Evolutionary conservation across 2,888 invertebrate genomes (phyloP).

Genomic region (Ganaspis brasiliensis): DNA sequence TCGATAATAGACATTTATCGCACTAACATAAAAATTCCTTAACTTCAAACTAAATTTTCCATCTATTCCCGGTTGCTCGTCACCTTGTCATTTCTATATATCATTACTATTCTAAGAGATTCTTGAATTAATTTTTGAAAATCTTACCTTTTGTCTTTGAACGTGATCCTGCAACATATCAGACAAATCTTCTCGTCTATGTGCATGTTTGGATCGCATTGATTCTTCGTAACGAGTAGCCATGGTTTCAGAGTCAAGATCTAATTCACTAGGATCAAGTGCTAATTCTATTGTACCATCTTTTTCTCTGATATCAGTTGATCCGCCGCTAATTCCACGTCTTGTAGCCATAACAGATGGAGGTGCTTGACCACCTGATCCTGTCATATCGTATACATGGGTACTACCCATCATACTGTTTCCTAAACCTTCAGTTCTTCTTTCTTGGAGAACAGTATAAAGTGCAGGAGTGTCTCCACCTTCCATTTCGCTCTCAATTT

Average conservation of each 20-base stretch:
- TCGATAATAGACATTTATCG: too few relatives aligned
- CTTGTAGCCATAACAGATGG: conserved; percentile 81
- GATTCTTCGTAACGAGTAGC: conserved; percentile 98
- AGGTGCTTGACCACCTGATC: conserved; percentile 84
- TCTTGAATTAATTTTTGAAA: conserved; percentile 45
- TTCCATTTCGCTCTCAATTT: conserved; percentile 97
- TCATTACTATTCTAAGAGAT: not conserved
- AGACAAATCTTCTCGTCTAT: conserved; percentile 96
- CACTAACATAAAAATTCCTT: too few relatives aligned
- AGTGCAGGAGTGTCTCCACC: conserved; percentile 96
- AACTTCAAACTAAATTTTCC: too few relatives aligned
- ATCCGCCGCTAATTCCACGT: conserved; percentile 77
- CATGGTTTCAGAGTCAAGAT: conserved; percentile 97
- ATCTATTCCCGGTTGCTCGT: not conserved
- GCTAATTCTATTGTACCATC: conserved; percentile 95
- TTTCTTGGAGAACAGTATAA: conserved; percentile 97
- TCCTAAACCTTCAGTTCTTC: conserved; percentile 93
- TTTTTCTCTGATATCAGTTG: conserved; percentile 76
- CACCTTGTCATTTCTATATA: too few relatives aligned
- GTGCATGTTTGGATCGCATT: conserved; percentile 94
- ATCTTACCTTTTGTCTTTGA: conserved; percentile 93
- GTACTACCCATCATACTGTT: conserved; percentile 99
- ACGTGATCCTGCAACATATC: conserved; percentile 99
- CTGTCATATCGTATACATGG: conserved; percentile 97
- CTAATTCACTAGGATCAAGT: conserved; percentile 98